Evolutionary conservation across 1,140 invertebrate genomes (phyloP).

Genomic region (Apis cerana): DNA sequence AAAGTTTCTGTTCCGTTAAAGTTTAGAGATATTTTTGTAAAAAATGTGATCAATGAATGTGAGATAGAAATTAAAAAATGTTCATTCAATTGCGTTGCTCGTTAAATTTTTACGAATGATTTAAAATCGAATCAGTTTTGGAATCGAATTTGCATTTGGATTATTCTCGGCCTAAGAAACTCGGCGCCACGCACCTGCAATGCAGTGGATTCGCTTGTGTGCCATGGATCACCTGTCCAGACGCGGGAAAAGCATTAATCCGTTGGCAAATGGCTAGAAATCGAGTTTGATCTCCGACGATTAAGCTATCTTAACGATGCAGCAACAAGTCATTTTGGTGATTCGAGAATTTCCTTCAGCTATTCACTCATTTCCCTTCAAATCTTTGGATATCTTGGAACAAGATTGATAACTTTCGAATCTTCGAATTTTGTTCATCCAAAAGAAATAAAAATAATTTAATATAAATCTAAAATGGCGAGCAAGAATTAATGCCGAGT

Average conservation of each 20-base stretch:
- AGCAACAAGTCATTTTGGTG: constrained; percentile 10
- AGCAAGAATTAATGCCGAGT: too few relatives aligned
- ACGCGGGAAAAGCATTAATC: background rate
- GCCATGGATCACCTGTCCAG: constrained; percentile 31
- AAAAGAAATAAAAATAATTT: too few relatives aligned
- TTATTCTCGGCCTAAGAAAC: background rate
- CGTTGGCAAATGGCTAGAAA: background rate
- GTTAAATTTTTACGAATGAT: background rate
- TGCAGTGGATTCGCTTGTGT: constrained; percentile 45
- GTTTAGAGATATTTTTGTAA: too few relatives aligned
- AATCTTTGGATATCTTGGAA: background rate
- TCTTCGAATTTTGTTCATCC: too few relatives aligned
- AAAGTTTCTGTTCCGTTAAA: too few relatives aligned
- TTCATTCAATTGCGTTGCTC: background rate
- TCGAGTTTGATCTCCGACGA: constrained; percentile 3
- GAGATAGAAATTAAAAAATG: too few relatives aligned
- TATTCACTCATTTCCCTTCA: background rate
- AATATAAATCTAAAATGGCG: too few relatives aligned
- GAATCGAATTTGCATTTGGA: background rate
- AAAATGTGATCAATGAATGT: too few relatives aligned
- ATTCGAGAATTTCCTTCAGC: background rate
- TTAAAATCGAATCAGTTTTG: background rate
- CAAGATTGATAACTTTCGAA: too few relatives aligned
- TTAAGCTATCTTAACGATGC: constrained; percentile 24
- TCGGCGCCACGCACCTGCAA: constrained; percentile 35